Conservation (phyloP, 2,113 vertebrate genomes). For the Oenanthe melanoleuca region DNA sequence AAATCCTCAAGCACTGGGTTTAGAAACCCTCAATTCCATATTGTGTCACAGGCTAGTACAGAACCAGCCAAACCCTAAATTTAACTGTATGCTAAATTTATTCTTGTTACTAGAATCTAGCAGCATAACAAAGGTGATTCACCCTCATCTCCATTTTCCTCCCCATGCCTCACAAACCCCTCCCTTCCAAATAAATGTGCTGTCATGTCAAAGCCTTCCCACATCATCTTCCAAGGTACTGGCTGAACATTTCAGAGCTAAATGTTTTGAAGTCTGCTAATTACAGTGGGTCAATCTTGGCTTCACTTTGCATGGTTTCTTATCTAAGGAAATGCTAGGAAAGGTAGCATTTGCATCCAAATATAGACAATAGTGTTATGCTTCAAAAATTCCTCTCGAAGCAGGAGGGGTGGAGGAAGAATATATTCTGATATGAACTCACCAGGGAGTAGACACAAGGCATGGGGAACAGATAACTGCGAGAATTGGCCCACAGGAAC, state of each 20-base stretch:
- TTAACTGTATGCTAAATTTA: slow-evolving; percentile 30
- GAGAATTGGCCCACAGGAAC: background rate
- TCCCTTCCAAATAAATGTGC: background rate
- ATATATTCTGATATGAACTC: background rate
- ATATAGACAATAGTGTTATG: background rate
- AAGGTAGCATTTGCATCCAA: background rate
- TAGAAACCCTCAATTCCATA: background rate
- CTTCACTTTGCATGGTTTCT: background rate
- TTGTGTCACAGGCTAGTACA: background rate
- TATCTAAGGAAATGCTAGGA: background rate
- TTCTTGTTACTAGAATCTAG: background rate
- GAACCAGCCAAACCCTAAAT: background rate
- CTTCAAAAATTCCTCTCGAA: background rate
- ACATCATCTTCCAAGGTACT: background rate
- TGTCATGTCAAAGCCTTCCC: background rate
- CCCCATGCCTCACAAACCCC: background rate
- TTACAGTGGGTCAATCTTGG: background rate
- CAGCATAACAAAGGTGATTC: background rate
- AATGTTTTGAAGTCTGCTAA: background rate
- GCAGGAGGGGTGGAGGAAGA: background rate
- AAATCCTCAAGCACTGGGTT: background rate
- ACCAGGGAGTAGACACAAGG: background rate
- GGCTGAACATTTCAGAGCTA: background rate
- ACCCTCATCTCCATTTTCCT: slow-evolving; percentile 1
- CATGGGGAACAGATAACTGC: background rate